Conservation (phyloP, 2,888 invertebrate genomes). For the Trichacis sp. region DNA sequence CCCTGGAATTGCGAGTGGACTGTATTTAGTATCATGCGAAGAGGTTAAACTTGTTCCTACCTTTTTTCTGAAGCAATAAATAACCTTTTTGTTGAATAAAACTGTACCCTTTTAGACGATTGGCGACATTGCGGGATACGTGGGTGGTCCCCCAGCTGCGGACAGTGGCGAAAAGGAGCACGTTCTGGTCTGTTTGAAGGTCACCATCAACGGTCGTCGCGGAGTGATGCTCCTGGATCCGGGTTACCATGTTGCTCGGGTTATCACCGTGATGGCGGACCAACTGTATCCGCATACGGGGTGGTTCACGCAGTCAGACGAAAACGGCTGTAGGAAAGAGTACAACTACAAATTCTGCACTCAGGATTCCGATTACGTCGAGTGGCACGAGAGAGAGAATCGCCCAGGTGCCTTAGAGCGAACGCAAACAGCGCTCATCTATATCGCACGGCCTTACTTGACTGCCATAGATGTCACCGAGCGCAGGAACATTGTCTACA, state of each 20-base stretch:
- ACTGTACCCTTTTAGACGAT: slow-evolving; percentile 60
- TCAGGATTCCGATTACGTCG: slow-evolving; percentile 80
- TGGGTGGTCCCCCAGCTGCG: slow-evolving; percentile 69
- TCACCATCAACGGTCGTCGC: slow-evolving; percentile 78
- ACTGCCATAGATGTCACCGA: slow-evolving; percentile 89
- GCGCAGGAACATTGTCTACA: slow-evolving; percentile 88
- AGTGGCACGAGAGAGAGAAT: slow-evolving; percentile 87
- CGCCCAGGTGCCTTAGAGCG: slow-evolving; percentile 71
- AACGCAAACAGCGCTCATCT: slow-evolving; percentile 81
- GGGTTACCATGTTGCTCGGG: slow-evolving; percentile 89
- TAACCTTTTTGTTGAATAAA: background rate
- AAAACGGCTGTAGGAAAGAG: slow-evolving; percentile 81
- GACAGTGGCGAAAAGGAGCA: slow-evolving; percentile 87
- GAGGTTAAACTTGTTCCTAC: too few relatives aligned
- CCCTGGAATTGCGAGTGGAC: slow-evolving; percentile 76
- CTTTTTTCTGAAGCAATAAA: too few relatives aligned
- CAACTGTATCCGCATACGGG: slow-evolving; percentile 88
- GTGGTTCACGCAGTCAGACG: slow-evolving; percentile 87
- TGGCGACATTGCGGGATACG: slow-evolving; percentile 68
- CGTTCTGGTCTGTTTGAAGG: slow-evolving; percentile 82
- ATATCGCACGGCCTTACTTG: slow-evolving; percentile 82
- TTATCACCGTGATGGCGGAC: slow-evolving; percentile 89
- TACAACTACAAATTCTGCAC: slow-evolving; percentile 84
- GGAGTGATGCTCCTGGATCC: slow-evolving; percentile 89
- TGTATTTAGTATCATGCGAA: slow-evolving; percentile 88